Evolutionary conservation across 2,797 vertebrate species (phyloP).

Genomic region (Smutsia temminckii): DNA sequence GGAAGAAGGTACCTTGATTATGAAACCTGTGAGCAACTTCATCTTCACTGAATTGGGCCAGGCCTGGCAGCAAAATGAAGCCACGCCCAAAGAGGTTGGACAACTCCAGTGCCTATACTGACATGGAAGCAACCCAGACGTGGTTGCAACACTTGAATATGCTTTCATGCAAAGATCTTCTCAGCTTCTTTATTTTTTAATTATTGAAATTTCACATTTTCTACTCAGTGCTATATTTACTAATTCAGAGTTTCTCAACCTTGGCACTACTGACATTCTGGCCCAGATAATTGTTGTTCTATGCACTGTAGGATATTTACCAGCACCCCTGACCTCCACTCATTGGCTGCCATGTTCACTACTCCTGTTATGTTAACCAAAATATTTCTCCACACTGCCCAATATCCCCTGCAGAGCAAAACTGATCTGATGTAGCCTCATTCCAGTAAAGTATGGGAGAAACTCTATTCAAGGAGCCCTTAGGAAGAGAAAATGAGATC

Average conservation of each 20-base stretch:
- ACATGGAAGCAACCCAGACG: neutral
- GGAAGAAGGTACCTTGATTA: neutral
- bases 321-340: neutral
- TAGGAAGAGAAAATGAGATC: neutral
- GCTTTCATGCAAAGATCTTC: neutral
- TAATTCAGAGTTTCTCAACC: neutral
- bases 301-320: neutral
- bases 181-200: neutral
- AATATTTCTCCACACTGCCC: neutral
- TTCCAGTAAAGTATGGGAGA: neutral
- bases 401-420: neutral
- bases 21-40: neutral
- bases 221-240: neutral
- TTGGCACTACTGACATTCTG: neutral
- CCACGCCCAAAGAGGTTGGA: neutral
- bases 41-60: neutral
- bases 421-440: neutral
- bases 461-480: neutral
- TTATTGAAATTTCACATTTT: constrained; percentile 21
- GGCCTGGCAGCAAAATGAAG: neutral
- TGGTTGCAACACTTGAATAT: neutral
- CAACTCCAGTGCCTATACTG: neutral
- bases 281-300: neutral
- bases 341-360: neutral
- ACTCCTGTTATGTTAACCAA: neutral